A percentile compares a stretch with the other conserved stretches of the same genome.
These are phyloP conservation scores for Eupeodes luniger DNA, from an alignment of 2,888 invertebrate genomes.

Conservation along the genomic window DNA sequence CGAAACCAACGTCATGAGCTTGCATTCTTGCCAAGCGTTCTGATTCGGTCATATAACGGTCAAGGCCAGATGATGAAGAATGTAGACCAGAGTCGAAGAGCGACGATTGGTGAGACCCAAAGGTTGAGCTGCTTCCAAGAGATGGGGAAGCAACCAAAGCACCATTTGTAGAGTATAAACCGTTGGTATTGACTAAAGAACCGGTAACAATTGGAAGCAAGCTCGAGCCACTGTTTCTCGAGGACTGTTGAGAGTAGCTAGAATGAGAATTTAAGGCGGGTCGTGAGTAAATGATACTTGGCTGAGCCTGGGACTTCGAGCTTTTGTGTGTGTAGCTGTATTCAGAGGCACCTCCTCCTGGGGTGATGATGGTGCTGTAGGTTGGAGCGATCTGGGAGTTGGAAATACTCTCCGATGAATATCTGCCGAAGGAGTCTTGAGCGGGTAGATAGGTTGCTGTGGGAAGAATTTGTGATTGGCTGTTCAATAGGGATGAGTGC, in stretches of 20 bases:
- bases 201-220: slow-evolving; percentile 70
- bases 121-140: slow-evolving; percentile 55
- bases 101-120: slow-evolving; percentile 42
- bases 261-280: slow-evolving; percentile 72
- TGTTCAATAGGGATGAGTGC: slow-evolving; percentile 50
- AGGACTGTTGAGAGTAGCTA: slow-evolving; percentile 39
- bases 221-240: slow-evolving; percentile 64
- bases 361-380: slow-evolving; percentile 46
- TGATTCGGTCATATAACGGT: slow-evolving; percentile 81
- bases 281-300: slow-evolving; percentile 39
- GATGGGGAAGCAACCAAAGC: slow-evolving; percentile 26
- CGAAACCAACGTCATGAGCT: slow-evolving; percentile 78
- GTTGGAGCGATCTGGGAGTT: slow-evolving; percentile 60
- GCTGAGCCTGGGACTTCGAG: slow-evolving; percentile 38
- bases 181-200: slow-evolving; percentile 49
- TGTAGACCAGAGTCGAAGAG: background rate
- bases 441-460: slow-evolving; percentile 71
- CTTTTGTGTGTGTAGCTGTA: slow-evolving; percentile 63
- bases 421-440: slow-evolving; percentile 66
- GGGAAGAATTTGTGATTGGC: slow-evolving; percentile 42
- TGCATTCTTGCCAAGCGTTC: slow-evolving; percentile 82
- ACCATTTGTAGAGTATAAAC: slow-evolving; percentile 35
- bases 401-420: slow-evolving; percentile 51
- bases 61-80: slow-evolving; percentile 77
- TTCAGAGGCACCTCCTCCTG: slow-evolving; percentile 65